Percentiles rank a stretch among this genome's conserved stretches.
Evolutionary conservation across 2,113 vertebrate genomes (phyloP).

Genomic region (Mobula hypostoma): DNA sequence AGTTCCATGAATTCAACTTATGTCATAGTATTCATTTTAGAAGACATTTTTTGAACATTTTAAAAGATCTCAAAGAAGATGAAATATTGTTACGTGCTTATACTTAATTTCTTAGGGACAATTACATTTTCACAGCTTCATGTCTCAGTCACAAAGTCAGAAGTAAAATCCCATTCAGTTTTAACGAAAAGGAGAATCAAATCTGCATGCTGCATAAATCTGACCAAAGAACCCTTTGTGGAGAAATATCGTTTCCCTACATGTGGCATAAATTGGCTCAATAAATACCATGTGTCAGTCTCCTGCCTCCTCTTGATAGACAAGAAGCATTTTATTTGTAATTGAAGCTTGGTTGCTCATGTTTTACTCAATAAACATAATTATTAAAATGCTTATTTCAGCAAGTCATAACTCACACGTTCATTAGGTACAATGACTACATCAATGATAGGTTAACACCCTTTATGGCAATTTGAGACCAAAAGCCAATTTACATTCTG

Average conservation of each 20-base stretch:
- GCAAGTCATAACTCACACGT: constrained; percentile 18
- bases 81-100: not conserved
- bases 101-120: not conserved
- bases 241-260: not conserved
- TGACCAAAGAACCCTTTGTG: not conserved
- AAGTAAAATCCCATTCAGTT: not conserved
- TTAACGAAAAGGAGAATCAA: constrained; percentile 4
- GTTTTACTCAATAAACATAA: constrained; percentile 15
- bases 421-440: not conserved
- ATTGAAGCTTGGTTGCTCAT: constrained; percentile 26
- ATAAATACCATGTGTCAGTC: not conserved
- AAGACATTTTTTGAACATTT: not conserved
- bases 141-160: not conserved
- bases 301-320: not conserved
- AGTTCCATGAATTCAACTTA: not conserved
- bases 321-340: not conserved
- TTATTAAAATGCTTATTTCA: not conserved
- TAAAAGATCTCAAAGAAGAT: not conserved
- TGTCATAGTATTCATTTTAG: not conserved
- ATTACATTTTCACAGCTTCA: too few species aligned
- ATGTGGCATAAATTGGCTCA: not conserved
- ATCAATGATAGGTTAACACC: not conserved
- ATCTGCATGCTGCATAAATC: not conserved
- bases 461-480: not conserved
- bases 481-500: not conserved